Evolutionary conservation across 2,113 vertebrate genomes (phyloP).

Genomic region (Hippocampus zosterae): DNA sequence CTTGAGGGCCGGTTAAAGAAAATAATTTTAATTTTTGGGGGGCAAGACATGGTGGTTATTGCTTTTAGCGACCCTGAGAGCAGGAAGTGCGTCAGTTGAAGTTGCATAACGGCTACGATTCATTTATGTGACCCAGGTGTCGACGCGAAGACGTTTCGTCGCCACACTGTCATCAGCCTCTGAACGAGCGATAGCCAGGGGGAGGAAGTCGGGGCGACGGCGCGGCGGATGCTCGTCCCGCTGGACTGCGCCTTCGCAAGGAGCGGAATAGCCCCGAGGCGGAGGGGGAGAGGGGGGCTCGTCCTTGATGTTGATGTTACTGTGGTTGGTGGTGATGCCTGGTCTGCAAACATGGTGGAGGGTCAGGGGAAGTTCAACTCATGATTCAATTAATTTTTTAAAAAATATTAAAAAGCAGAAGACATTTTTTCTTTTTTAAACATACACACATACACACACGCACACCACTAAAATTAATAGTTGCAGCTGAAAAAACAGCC

Average conservation of each 20-base stretch:
- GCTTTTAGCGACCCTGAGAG: neutral
- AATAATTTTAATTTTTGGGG: neutral
- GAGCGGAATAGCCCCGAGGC: constrained; percentile 84
- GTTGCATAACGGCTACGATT: constrained; percentile 48
- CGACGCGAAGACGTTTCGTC: constrained; percentile 89
- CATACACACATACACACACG: no score
- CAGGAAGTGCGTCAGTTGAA: neutral
- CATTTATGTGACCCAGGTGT: constrained; percentile 88
- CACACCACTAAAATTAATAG: no score
- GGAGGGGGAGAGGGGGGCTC: constrained; percentile 88
- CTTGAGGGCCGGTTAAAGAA: neutral
- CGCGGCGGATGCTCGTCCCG: constrained; percentile 81
- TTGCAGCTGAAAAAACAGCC: no score
- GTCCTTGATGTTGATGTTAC: constrained; percentile 86
- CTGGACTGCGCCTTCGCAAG: constrained; percentile 82
- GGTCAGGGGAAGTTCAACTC: neutral
- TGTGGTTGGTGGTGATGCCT: constrained; percentile 84
- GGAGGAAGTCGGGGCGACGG: constrained; percentile 79
- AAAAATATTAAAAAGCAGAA: no score
- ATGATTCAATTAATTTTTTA: neutral
- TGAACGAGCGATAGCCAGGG: constrained; percentile 67
- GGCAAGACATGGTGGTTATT: neutral
- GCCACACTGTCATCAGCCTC: constrained; percentile 83
- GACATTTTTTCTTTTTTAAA: no score
- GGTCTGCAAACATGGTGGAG: constrained; percentile 75